A percentile compares a stretch with the other conserved stretches of the same genome.
Conservation (phyloP, 2,888 invertebrate genomes). For the Ormia ochracea region DNA sequence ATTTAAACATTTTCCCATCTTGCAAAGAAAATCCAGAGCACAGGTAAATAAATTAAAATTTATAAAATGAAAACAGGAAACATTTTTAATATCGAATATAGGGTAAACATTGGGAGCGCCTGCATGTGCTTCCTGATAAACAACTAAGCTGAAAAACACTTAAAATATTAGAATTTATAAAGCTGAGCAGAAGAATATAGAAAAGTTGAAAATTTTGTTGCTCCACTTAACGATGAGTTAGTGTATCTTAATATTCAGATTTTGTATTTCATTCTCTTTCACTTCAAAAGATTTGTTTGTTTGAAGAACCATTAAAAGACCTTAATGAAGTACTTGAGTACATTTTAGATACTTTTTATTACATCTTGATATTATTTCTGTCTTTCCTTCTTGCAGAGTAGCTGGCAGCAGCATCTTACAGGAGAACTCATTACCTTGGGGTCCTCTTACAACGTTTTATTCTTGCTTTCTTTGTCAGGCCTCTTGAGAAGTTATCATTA, state of each 20-base stretch:
- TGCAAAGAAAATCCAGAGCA: neutral
- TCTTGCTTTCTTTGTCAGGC: constrained; percentile 29
- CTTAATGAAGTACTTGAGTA: constrained; percentile 61
- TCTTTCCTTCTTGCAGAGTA: neutral
- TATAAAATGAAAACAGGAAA: too few species aligned
- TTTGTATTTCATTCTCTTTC: neutral
- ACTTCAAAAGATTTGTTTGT: constrained; percentile 31
- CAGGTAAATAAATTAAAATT: constrained; percentile 13
- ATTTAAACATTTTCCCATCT: neutral
- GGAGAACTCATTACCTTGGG: constrained; percentile 46
- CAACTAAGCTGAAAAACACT: constrained; percentile 6
- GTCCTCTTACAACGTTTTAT: constrained; percentile 31
- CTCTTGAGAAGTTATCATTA: constrained; percentile 60
- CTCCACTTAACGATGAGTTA: neutral
- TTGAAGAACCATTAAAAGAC: constrained; percentile 61
- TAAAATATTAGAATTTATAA: constrained; percentile 51
- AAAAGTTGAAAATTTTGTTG: neutral
- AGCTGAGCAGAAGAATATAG: neutral
- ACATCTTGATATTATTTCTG: constrained; percentile 19
- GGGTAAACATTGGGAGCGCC: neutral
- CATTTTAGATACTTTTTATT: constrained; percentile 42
- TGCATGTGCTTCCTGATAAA: neutral
- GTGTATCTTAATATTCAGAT: neutral
- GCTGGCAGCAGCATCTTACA: constrained; percentile 10
- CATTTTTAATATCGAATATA: too few species aligned